These are phyloP conservation scores for Drosophila ezoana DNA, from an alignment of 2,888 invertebrate genomes.

Conservation along the genomic window DNA sequence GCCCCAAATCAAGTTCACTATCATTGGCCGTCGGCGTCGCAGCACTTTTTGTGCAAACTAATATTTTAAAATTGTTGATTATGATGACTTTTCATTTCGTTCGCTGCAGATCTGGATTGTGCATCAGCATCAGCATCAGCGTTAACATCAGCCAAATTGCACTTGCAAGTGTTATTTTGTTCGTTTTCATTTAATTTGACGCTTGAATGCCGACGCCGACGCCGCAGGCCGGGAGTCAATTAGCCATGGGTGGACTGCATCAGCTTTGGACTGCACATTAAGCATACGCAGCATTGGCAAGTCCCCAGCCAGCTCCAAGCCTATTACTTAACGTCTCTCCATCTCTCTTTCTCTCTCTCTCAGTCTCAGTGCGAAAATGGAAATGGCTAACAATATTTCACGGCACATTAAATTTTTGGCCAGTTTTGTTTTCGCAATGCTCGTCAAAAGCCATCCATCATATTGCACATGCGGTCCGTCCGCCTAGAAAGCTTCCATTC, in stretches of 20 bases:
- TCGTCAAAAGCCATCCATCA: slow-evolving; percentile 38
- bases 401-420: slow-evolving; percentile 59
- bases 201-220: slow-evolving; percentile 49
- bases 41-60: slow-evolving; percentile 62
- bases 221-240: slow-evolving; percentile 45
- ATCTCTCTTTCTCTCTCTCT: background rate
- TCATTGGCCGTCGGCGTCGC: slow-evolving; percentile 56
- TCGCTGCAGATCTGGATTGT: slow-evolving; percentile 59
- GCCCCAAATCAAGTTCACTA: slow-evolving; percentile 71
- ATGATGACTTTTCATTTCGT: slow-evolving; percentile 73
- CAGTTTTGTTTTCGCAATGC: slow-evolving; percentile 37
- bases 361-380: slow-evolving; percentile 23
- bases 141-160: slow-evolving; percentile 48
- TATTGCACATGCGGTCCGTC: slow-evolving; percentile 31
- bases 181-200: slow-evolving; percentile 58
- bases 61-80: slow-evolving; percentile 72
- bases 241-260: slow-evolving; percentile 45
- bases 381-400: slow-evolving; percentile 57
- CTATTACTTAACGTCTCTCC: slow-evolving; percentile 49
- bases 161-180: slow-evolving; percentile 47
- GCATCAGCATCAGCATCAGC: slow-evolving; percentile 39
- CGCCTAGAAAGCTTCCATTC: slow-evolving; percentile 24
- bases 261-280: slow-evolving; percentile 46
- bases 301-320: slow-evolving; percentile 1
- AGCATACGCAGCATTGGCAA: slow-evolving; percentile 49